These are phyloP conservation scores for Cryptosula pallasiana DNA, from an alignment of 2,888 invertebrate genomes.

Conservation along the genomic window DNA sequence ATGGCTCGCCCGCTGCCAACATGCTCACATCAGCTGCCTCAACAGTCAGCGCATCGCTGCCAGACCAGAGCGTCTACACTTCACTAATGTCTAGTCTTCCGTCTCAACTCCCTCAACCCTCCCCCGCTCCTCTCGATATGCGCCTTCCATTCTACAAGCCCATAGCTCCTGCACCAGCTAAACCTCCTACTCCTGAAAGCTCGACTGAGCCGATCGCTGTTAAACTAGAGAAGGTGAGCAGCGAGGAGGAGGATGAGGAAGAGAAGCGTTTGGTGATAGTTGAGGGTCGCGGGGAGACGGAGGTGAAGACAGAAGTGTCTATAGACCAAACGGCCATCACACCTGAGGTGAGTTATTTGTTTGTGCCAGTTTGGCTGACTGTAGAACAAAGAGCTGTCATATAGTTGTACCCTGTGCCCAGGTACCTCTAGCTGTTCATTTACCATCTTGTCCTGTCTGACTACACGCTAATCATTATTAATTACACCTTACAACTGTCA, in stretches of 20 bases:
- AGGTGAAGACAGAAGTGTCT: not conserved
- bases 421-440: not conserved
- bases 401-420: not conserved
- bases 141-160: not conserved
- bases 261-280: not conserved
- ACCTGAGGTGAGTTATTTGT: constrained; percentile 11
- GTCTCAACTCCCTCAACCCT: not conserved
- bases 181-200: not conserved
- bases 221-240: too few species aligned
- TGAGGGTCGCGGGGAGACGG: not conserved
- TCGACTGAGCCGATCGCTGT: too few species aligned
- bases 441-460: constrained; percentile 14
- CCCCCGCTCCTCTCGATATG: not conserved
- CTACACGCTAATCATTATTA: not conserved
- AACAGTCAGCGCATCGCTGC: not conserved
- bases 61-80: not conserved
- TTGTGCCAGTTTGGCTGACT: not conserved
- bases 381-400: not conserved
- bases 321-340: constrained; percentile 6
- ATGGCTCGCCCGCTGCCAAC: not conserved
- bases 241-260: not conserved
- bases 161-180: constrained; percentile 8
- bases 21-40: not conserved
- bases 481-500: not conserved
- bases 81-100: not conserved